Conservation (phyloP, 2,113 vertebrate species). For the Tapirus terrestris region DNA sequence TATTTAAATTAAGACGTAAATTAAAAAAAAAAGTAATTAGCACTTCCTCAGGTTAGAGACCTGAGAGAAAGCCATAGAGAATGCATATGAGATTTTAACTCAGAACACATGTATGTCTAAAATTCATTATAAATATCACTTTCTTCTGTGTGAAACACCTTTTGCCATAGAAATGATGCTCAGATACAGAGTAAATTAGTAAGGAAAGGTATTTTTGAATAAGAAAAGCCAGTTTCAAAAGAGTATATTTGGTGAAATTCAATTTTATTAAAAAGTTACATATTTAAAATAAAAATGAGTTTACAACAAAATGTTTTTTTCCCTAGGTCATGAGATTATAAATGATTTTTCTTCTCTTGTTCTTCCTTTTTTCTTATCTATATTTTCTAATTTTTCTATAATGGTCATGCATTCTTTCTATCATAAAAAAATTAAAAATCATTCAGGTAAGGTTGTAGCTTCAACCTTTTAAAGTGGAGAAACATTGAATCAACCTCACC, state of each 20-base stretch:
- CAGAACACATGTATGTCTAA: not conserved
- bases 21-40: not conserved
- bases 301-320: not conserved
- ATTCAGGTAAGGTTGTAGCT: not conserved
- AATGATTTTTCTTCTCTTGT: not conserved
- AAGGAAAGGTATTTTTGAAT: not conserved
- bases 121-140: not conserved
- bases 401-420: not conserved
- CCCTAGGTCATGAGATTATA: not conserved
- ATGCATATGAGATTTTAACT: not conserved
- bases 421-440: conserved; percentile 19
- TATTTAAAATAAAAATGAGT: conserved; percentile 31
- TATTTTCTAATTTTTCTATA: conserved; percentile 36
- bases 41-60: not conserved
- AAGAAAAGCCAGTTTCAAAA: conserved; percentile 35
- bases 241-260: not conserved
- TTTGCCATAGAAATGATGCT: not conserved
- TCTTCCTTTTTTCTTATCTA: not conserved
- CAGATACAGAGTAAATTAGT: not conserved
- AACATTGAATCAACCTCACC: not conserved
- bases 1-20: conserved; percentile 14
- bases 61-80: conserved; percentile 8
- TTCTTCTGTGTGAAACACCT: not conserved
- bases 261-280: not conserved
- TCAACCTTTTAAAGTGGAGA: not conserved